Evolutionary conservation across 2,797 vertebrate genomes (phyloP), one percentile per base, ranked within the genome.

Genomic region (Melanotaenia pygmaea): DNA sequence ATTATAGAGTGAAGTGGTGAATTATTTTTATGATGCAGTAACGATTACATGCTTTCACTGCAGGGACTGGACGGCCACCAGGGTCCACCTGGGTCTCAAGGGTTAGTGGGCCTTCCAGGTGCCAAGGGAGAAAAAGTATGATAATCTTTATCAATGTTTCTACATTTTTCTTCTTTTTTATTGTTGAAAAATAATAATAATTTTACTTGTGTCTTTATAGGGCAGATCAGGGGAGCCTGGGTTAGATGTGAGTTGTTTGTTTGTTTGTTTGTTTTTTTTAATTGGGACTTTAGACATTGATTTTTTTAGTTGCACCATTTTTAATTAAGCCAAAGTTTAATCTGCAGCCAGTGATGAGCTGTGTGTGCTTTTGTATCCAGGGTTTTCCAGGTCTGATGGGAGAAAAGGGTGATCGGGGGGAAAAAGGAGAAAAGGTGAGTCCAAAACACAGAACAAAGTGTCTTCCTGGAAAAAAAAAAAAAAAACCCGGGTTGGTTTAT

Each of bases 41-140:
- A 54, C 72, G 16, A 73, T 53, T 22, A 47, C 64, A 11, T 65
- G 28, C 28, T 70, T 53, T 37, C n/a, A 12, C 38, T 77, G 20
- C 70, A 92, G 92, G 90, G 91, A 66, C 53, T 78, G 58, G 87
- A 88, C 0, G 98, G 97, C 12, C 89, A 40, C 26, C 83, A 95
- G 88, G 97, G 97, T 35, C 87, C 92, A 51, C 71, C 93, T 0
- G 97, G 97, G 1, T 77, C 95, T 14, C 91, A 94, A 6, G 97
- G 97, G 59, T 94, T 98, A 65, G 96, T 97, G 26, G 97, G 97
- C 43, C 93, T 98, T 63, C 97, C 97, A 14, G 97, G 97, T 56
- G 94, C 96, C 67, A 98, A 99, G 89, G 97, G 97, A 91, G 97
- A 98, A 73, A 99, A 97, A 92, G 97, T 98, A 94, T 1, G 0